These are phyloP conservation scores for Pseudopleuronectes americanus DNA, from an alignment of 2,797 vertebrate genomes.

Conservation along the genomic window DNA sequence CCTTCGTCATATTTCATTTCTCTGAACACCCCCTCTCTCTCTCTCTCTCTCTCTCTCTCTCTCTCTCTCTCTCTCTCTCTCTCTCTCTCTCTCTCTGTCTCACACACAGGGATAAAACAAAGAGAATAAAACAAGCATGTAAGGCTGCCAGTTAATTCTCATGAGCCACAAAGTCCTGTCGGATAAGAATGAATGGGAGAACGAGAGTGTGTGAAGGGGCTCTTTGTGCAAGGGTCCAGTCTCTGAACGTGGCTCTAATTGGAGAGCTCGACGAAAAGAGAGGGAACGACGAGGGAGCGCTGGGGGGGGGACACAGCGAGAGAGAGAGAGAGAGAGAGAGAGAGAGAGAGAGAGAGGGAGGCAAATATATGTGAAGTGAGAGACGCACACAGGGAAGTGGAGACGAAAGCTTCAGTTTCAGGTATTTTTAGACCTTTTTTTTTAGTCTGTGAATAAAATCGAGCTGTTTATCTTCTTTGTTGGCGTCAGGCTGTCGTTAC, in stretches of 20 bases:
- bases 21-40: constrained; percentile 26
- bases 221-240: constrained; percentile 43
- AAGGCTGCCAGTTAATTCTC: constrained; percentile 44
- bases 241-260: constrained; percentile 70
- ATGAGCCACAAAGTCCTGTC: constrained; percentile 45
- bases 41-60: background rate
- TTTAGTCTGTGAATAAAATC: constrained; percentile 21
- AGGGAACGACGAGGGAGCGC: constrained; percentile 26
- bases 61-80: background rate
- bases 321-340: constrained; percentile 10
- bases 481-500: constrained; percentile 38
- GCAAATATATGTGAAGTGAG: constrained; percentile 27
- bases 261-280: constrained; percentile 55
- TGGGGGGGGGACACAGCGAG: constrained; percentile 17
- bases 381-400: constrained; percentile 7
- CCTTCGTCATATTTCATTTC: background rate
- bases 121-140: constrained; percentile 43
- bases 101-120: background rate
- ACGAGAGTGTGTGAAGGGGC: constrained; percentile 36
- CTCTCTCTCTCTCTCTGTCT: constrained; percentile 3
- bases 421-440: constrained; percentile 41
- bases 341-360: constrained; percentile 9
- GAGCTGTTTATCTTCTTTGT: constrained; percentile 29
- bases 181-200: constrained; percentile 47
- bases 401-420: constrained; percentile 17